These are phyloP conservation scores for Linnaemya vulpina DNA, from an alignment of 2,888 invertebrate species.

Conservation along the genomic window DNA sequence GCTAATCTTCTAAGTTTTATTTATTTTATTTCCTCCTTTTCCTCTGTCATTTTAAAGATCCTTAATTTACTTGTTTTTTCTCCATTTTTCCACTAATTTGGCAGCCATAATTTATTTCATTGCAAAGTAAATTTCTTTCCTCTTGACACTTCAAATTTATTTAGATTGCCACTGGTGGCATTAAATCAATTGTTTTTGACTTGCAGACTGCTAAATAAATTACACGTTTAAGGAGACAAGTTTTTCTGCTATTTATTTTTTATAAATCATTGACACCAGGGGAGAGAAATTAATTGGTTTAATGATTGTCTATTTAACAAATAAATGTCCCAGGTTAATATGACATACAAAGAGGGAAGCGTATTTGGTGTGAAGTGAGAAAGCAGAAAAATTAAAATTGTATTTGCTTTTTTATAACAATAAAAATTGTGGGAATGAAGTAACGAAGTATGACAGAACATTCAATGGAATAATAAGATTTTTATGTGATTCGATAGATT, in stretches of 20 bases:
- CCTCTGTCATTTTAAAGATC: not conserved
- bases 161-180: not conserved
- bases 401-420: too few relatives aligned
- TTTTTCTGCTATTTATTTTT: not conserved
- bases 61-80: not conserved
- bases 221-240: not conserved
- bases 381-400: too few relatives aligned
- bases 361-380: too few relatives aligned
- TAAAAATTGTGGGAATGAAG: too few relatives aligned
- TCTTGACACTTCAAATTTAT: not conserved
- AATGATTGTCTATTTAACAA: too few relatives aligned
- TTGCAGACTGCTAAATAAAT: not conserved
- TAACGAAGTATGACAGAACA: too few relatives aligned
- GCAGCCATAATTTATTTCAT: not conserved
- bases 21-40: not conserved
- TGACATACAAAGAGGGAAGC: not conserved
- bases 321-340: too few relatives aligned
- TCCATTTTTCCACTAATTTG: not conserved
- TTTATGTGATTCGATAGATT: too few relatives aligned
- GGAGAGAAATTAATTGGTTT: not conserved
- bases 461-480: too few relatives aligned
- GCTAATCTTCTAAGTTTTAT: not conserved
- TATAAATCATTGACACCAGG: not conserved
- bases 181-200: constrained; percentile 3
- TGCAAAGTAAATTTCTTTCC: not conserved